Base-by-base conservation (phyloP, 53 echinoderm and acorn worm species). In the Crossaster papposus region DNA sequence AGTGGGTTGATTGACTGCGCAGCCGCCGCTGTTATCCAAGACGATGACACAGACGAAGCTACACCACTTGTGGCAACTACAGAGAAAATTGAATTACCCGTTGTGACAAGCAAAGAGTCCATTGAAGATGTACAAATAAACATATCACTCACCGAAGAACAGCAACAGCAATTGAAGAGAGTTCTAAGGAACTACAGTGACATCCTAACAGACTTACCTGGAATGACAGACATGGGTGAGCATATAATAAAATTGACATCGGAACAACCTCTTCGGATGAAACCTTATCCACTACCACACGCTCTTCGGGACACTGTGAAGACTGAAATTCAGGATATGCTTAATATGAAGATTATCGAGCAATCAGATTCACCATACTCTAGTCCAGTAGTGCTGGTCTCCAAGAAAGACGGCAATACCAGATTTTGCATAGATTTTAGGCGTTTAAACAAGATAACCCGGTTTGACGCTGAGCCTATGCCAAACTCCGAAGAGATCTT, bases 381-480 rank as follows among this genome's bases (percentile, higher is more conserved):
- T 28, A 62, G 36, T 17, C 89, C 55, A 32, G 54, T 74, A 32
- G 79, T 78, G 30, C 23, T 76, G n/a, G 88, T 88, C 26, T 30
- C 20, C 9, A 88, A 53, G 18, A 54, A 68, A 51, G 89, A 68
- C 37, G 70, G 70, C 15, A 63, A 7, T 15, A 32, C 34, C 31
- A 26, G 89, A n/a, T 80, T 70, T 70, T 65, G 70, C 37, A 70
- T 89, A 9, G 89, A 89, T 80, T 80, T 76, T 28, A n/a, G 89
- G 65, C 36, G 44, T 2, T 30, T 68, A 4, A 89, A 89, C 38
- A 70, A n/a, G 29, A 1, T 76, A 6, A 79, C 83, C 4, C 26
- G 54, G 4, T 90, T 90, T 18, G 83, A 90, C 72, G 81, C 90
- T 3, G 77, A 83, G 31, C 90, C 83, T 1, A 44, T 90, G 55